Evolutionary conservation across 53 echinoderm and acorn worm genomes (phyloP).

Genomic region (Astropecten irregularis): DNA sequence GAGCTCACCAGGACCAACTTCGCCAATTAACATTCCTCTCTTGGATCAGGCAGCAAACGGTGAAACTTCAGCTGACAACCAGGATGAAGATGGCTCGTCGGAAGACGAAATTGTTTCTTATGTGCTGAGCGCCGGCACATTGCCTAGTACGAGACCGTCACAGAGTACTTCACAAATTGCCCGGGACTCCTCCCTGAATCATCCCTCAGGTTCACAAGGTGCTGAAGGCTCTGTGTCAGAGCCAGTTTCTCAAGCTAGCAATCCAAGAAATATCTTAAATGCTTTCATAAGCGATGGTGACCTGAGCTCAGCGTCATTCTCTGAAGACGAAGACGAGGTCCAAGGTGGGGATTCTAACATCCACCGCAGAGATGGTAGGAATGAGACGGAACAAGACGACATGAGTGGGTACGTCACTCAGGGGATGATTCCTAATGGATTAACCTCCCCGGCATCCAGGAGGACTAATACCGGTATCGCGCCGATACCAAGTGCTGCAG

Average conservation of each 20-base stretch:
- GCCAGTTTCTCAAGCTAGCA: not conserved
- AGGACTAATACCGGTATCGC: not conserved
- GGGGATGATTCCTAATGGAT: not conserved
- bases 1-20: too few relatives aligned
- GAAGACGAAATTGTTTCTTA: not conserved
- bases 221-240: not conserved
- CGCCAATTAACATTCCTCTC: too few relatives aligned
- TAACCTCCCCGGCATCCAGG: not conserved
- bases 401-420: conserved; percentile 6
- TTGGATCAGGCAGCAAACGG: too few relatives aligned
- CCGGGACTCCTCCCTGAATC: not conserved
- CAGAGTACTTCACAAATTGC: not conserved
- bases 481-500: not conserved
- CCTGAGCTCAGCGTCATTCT: not conserved
- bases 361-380: not conserved
- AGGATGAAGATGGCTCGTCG: not conserved
- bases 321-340: not conserved
- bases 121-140: not conserved
- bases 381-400: not conserved
- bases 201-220: not conserved
- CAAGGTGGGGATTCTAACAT: too few relatives aligned
- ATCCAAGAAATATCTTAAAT: not conserved
- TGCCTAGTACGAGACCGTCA: not conserved
- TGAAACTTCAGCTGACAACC: too few relatives aligned
- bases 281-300: too few relatives aligned